Evolutionary conservation across 2,113 vertebrate species (phyloP).

Genomic region (Cephalophus harveyi): DNA sequence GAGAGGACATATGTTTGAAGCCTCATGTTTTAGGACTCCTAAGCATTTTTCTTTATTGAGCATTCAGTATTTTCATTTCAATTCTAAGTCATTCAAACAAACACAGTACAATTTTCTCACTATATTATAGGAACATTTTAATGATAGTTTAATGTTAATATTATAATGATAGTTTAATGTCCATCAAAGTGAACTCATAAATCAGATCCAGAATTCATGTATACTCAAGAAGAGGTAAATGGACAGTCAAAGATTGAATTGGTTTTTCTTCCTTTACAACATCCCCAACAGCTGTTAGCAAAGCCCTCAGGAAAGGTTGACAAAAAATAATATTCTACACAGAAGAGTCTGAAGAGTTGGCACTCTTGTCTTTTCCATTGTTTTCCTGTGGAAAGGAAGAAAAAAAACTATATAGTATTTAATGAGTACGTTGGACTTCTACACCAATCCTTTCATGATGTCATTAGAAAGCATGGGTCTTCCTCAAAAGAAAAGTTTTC

Average conservation of each 20-base stretch:
- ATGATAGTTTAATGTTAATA: neutral
- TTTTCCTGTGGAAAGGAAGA: constrained; percentile 5
- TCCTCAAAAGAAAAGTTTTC: neutral
- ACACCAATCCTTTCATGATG: neutral
- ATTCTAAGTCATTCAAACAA: neutral
- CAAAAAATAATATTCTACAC: neutral
- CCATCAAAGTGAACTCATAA: neutral
- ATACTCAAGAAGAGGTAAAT: neutral
- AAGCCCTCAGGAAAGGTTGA: neutral
- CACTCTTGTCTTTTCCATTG: neutral
- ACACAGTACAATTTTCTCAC: neutral
- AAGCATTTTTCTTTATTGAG: constrained; percentile 12
- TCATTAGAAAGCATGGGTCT: neutral
- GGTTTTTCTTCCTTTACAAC: neutral
- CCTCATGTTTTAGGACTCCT: constrained; percentile 7
- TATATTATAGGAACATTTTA: neutral
- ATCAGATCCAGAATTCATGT: neutral
- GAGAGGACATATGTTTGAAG: neutral
- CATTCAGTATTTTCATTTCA: constrained; percentile 22
- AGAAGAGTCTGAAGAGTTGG: neutral
- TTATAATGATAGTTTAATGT: constrained; percentile 30
- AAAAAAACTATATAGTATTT: neutral
- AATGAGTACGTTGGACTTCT: neutral
- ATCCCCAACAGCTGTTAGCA: neutral
- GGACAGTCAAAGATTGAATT: neutral